Conservation (phyloP, 2,797 vertebrate species). For the Mus spretus region DNA sequence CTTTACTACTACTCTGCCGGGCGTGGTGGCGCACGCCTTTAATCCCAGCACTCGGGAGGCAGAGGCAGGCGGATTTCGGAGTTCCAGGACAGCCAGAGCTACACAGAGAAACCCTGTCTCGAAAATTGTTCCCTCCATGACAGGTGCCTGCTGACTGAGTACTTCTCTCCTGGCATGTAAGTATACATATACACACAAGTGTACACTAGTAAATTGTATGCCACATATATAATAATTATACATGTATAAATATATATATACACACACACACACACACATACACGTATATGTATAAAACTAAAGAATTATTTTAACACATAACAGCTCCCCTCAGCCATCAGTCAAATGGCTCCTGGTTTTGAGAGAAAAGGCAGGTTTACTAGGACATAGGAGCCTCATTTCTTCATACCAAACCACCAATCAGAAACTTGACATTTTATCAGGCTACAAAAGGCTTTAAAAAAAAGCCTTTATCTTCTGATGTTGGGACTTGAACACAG, state of each 20-base stretch:
- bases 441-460: neutral
- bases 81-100: too few species aligned
- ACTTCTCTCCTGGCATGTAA: neutral
- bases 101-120: too few species aligned
- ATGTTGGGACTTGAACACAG: neutral
- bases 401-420: constrained; percentile 26
- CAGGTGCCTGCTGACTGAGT: neutral
- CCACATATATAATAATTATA: too few species aligned
- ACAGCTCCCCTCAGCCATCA: neutral
- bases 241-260: too few species aligned
- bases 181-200: too few species aligned
- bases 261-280: too few species aligned
- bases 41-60: too few species aligned
- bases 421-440: constrained; percentile 33
- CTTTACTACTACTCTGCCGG: neutral
- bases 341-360: neutral
- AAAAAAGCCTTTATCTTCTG: constrained; percentile 9
- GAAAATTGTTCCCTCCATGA: constrained; percentile 35
- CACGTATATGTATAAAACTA: too few species aligned
- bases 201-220: too few species aligned
- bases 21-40: too few species aligned
- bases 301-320: constrained; percentile 41
- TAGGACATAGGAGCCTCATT: constrained; percentile 4
- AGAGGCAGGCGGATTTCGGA: too few species aligned
- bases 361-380: neutral